Conservation (phyloP, 2,113 vertebrate genomes). For the Mirounga angustirostris region DNA sequence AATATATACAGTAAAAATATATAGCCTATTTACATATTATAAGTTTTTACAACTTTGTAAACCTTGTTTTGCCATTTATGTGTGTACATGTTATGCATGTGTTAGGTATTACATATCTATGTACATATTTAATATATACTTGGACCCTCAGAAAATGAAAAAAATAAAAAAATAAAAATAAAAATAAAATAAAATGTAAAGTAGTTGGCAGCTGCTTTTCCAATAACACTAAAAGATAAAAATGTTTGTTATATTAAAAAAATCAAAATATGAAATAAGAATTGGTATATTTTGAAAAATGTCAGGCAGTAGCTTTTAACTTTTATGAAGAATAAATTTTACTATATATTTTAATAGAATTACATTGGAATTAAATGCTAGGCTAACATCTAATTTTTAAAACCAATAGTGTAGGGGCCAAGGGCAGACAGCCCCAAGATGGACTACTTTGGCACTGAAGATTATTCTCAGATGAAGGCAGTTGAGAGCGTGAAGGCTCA, state of each 20-base stretch:
- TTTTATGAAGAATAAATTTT: background rate
- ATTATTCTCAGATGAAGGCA: background rate
- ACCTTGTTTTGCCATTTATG: background rate
- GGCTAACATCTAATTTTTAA: background rate
- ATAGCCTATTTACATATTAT: background rate
- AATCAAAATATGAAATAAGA: background rate
- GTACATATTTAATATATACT: background rate
- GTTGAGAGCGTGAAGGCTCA: background rate
- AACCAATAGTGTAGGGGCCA: background rate
- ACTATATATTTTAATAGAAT: background rate
- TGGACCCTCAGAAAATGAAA: background rate
- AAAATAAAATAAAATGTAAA: background rate
- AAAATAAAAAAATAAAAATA: too few relatives aligned
- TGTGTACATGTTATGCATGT: background rate
- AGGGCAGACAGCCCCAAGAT: background rate
- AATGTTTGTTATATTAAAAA: background rate
- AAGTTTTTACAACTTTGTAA: slow-evolving; percentile 24
- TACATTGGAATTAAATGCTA: slow-evolving; percentile 10
- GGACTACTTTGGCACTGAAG: background rate
- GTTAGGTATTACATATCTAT: background rate
- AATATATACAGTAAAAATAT: background rate
- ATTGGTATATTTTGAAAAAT: background rate
- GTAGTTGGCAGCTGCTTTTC: background rate
- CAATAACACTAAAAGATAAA: background rate
- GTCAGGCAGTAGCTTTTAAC: background rate